These are phyloP conservation scores for Procapra przewalskii DNA, from an alignment of 2,113 vertebrate genomes.

Conservation along the genomic window DNA sequence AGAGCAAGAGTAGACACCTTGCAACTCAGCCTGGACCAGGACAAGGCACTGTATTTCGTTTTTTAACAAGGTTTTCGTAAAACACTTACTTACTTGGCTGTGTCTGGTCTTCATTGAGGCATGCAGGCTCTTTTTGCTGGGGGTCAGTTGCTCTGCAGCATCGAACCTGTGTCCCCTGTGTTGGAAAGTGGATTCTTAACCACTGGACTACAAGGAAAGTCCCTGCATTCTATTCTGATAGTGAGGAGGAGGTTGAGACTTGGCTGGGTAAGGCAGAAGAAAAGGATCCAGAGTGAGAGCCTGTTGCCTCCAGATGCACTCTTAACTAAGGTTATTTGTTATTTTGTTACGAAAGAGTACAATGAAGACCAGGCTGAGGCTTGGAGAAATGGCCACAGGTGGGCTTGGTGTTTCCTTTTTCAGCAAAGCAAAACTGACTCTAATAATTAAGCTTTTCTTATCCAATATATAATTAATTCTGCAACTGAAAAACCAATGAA, in stretches of 20 bases:
- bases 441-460: not conserved
- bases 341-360: fast-evolving
- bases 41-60: not conserved
- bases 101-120: not conserved
- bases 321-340: not conserved
- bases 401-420: not conserved
- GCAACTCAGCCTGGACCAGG: not conserved
- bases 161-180: fast-evolving
- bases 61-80: not conserved
- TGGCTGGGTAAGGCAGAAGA: not conserved
- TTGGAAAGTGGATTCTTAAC: not conserved
- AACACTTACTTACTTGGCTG: not conserved
- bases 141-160: not conserved
- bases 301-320: fast-evolving
- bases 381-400: not conserved
- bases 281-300: too few relatives aligned
- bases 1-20: not conserved
- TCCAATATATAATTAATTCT: not conserved
- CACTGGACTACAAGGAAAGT: not conserved
- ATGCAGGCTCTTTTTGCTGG: not conserved
- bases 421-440: not conserved
- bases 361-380: not conserved
- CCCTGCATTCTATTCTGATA: not conserved
- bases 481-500: not conserved
- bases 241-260: not conserved